Evolutionary conservation across 2,113 vertebrate species (phyloP), one percentile per base, ranked within the genome.

Genomic region (Ornithorhynchus anatinus): DNA sequence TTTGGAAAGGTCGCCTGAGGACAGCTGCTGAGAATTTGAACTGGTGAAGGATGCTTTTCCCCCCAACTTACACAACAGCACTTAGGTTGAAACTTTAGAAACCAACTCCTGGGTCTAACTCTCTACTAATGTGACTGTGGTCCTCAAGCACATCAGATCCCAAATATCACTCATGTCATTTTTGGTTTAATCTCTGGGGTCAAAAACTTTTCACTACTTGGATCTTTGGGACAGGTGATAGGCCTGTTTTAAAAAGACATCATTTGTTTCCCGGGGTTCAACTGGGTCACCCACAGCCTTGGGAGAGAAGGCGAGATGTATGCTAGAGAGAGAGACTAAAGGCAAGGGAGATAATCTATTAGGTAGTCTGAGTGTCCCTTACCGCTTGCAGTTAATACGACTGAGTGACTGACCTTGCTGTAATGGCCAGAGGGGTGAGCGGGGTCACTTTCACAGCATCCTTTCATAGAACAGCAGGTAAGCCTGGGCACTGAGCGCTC

Each of bases 381-480:
- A 80, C 77, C 32, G 58, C 50, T 32, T 83, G 70, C 66, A 89
- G 84, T 59, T 69, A 79, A 85, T 81, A 87, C 81, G 85, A 84
- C 84, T 77, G 59, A 80, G 39, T 19, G 29, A 81, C 57, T 52
- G 82, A 87, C 83, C 33, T 77, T 78, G 69, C 40, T 40, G 64
- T 64, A 72, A 70, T 11, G 22, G 50, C 58, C 25, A 82, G 52
- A 43, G 52, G 66, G 39, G 65, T 67, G 60, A 72, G 33, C 2
- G 22, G 44, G 69, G 71, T 31, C 63, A 73, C 64, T 71, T 73
- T 62, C 89, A 89, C 22, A 90, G 87, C 61, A 97, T 83, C 89
- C 96, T 96, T 93, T 99, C 98, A 77, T 98, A 99, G 88, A 99
- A 99, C 81, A 99, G 96, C 89, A 99, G 93, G 85, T 99, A 99